Evolutionary conservation across 2,888 invertebrate genomes (phyloP).

Genomic region (Morinoia aosen): DNA sequence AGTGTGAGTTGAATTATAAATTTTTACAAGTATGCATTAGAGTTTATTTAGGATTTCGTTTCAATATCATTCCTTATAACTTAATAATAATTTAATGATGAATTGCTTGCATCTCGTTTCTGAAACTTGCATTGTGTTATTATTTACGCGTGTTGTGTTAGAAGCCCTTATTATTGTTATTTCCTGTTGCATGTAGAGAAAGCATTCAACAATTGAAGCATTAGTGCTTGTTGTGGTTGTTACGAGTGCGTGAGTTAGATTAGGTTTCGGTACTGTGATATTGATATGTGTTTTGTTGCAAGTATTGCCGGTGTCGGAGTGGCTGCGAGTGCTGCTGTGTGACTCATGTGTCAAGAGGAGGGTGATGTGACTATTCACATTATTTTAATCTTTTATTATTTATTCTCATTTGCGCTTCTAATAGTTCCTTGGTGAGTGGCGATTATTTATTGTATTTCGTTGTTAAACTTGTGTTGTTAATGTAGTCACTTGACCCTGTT

Average conservation of each 20-base stretch:
- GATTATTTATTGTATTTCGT: constrained; percentile 40
- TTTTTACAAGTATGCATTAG: background rate
- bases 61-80: background rate
- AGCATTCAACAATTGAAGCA: background rate
- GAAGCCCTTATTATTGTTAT: background rate
- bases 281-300: constrained; percentile 5
- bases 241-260: background rate
- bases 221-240: background rate
- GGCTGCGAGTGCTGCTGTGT: background rate
- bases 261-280: constrained; percentile 28
- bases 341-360: background rate
- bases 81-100: background rate
- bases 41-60: background rate
- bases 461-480: constrained; percentile 15
- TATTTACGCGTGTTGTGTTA: background rate
- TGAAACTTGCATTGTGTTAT: background rate
- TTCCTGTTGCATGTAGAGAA: background rate
- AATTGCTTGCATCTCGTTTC: background rate
- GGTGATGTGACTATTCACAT: background rate
- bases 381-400: constrained; percentile 1
- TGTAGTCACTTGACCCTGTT: constrained; percentile 24
- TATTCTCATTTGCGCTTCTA: constrained; percentile 23
- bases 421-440: constrained; percentile 18
- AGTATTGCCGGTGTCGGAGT: background rate
- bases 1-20: background rate